These are phyloP conservation scores for Dicyrtoma fusca DNA, from an alignment of 2,888 invertebrate species.

Conservation along the genomic window DNA sequence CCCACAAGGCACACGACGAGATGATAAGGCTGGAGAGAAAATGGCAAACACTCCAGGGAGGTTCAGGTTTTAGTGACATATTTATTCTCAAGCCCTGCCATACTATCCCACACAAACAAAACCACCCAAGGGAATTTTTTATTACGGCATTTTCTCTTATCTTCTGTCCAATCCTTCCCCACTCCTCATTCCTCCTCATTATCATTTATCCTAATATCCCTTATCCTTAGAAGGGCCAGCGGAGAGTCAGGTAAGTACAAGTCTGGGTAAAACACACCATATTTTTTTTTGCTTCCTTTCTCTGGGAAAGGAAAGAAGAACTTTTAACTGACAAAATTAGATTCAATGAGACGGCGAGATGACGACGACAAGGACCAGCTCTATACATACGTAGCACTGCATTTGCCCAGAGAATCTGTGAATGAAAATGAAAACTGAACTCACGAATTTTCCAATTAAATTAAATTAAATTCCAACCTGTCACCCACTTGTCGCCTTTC, in stretches of 20 bases:
- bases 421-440: background rate
- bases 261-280: no score
- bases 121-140: conserved; percentile 32
- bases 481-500: conserved; percentile 9
- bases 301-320: no score
- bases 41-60: no score
- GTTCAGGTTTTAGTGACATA: conserved; percentile 21
- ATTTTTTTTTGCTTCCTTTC: no score
- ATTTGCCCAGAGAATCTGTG: background rate
- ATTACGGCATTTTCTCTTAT: conserved; percentile 26
- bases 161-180: conserved; percentile 8
- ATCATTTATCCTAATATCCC: background rate
- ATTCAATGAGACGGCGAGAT: no score
- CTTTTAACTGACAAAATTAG: no score
- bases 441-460: conserved; percentile 22
- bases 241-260: no score
- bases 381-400: no score
- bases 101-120: conserved; percentile 16
- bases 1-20: background rate
- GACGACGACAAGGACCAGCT: no score
- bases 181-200: background rate
- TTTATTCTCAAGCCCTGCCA: conserved; percentile 13
- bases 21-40: background rate
- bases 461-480: background rate
- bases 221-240: conserved; percentile 2